Conservation (phyloP, 1,140 invertebrate genomes). For the Caerostris darwini region DNA sequence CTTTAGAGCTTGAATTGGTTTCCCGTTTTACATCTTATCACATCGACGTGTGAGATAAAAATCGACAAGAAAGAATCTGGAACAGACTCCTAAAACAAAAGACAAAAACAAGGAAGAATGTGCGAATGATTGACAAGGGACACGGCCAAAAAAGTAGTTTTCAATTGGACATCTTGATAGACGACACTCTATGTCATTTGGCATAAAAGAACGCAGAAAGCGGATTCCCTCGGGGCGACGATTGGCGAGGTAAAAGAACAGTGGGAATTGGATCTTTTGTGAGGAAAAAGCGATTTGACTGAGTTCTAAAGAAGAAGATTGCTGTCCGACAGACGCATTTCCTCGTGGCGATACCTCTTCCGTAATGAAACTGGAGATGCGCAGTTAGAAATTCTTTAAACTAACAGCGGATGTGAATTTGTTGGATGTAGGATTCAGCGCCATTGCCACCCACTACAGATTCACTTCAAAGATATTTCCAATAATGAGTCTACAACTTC, state of each 20-base stretch:
- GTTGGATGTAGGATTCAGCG: no score
- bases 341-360: neutral
- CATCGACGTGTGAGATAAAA: constrained; percentile 23
- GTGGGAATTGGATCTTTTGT: constrained; percentile 44
- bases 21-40: constrained; percentile 75
- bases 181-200: constrained; percentile 71
- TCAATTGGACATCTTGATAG: constrained; percentile 72
- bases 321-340: constrained; percentile 10
- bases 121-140: constrained; percentile 71
- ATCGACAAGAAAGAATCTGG: neutral
- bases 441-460: no score
- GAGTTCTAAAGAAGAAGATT: constrained; percentile 13
- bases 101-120: constrained; percentile 48
- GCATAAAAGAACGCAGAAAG: constrained; percentile 51
- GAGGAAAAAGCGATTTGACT: constrained; percentile 23
- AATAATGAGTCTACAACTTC: no score
- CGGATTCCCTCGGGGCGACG: constrained; percentile 51
- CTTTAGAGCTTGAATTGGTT: constrained; percentile 28
- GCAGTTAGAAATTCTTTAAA: neutral
- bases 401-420: no score
- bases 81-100: constrained; percentile 51
- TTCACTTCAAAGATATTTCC: no score
- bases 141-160: constrained; percentile 74
- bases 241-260: constrained; percentile 53
- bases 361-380: constrained; percentile 8